Conservation (phyloP, 1,140 invertebrate genomes). For the Notospermus geniculatus region DNA sequence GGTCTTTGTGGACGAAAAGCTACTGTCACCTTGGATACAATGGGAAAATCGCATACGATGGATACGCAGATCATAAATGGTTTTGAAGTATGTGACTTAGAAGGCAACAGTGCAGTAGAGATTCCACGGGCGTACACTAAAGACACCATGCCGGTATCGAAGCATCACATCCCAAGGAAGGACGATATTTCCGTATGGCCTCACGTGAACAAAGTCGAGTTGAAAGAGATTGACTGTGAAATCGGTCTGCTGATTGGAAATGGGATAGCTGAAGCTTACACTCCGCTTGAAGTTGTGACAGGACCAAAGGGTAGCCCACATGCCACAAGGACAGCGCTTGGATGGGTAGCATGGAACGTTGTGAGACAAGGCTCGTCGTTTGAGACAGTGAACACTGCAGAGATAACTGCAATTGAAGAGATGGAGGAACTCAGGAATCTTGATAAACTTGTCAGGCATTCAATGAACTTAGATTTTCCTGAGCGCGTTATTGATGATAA, state of each 20-base stretch:
- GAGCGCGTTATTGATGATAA: slow-evolving; percentile 16
- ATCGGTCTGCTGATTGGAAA: slow-evolving; percentile 3
- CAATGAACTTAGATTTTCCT: slow-evolving; percentile 23
- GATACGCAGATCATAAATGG: slow-evolving; percentile 6
- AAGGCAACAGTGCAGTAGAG: neutral
- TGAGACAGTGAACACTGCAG: too few species aligned
- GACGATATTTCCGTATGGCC: neutral
- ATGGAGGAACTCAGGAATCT: neutral
- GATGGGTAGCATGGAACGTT: slow-evolving; percentile 3
- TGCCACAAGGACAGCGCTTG: neutral
- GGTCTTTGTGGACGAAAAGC: slow-evolving; percentile 10
- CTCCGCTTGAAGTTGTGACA: neutral
- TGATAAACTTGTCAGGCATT: slow-evolving; percentile 17
- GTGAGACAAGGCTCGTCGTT: too few species aligned
- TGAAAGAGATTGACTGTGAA: neutral
- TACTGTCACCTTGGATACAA: slow-evolving; percentile 1
- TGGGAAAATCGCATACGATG: neutral
- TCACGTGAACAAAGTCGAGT: neutral
- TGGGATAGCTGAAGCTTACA: neutral
- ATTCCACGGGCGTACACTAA: neutral
- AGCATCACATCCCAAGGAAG: neutral
- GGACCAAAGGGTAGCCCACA: slow-evolving; percentile 1
- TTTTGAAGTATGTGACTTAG: slow-evolving; percentile 1
- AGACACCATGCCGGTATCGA: neutral
- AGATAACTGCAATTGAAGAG: too few species aligned